Conservation (phyloP, 2,888 invertebrate species). For the Tipula helvola region DNA sequence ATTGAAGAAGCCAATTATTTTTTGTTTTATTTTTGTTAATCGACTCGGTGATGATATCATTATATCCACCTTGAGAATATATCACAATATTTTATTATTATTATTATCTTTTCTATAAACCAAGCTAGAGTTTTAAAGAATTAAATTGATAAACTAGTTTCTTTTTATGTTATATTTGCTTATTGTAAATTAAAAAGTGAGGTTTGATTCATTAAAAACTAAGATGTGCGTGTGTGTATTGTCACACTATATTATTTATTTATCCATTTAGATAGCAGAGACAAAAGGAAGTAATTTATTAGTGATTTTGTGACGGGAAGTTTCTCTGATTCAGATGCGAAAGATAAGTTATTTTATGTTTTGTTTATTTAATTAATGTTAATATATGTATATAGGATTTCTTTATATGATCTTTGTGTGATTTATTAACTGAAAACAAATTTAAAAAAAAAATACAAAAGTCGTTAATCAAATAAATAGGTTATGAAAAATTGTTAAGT, state of each 20-base stretch:
- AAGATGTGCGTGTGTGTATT: neutral
- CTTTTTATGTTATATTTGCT: neutral
- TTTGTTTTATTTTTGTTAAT: neutral
- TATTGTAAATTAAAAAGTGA: neutral
- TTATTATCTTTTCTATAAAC: neutral
- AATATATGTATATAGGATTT: neutral
- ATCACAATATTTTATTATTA: neutral
- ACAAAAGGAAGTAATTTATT: neutral
- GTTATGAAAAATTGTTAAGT: neutral
- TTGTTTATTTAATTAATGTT: neutral
- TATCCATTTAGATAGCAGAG: neutral
- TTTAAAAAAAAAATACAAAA: neutral
- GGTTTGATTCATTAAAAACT: neutral
- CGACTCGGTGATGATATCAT: neutral
- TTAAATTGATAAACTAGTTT: neutral
- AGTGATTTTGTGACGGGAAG: neutral
- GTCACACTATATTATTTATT: neutral
- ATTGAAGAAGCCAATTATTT: neutral
- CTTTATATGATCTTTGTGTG: neutral
- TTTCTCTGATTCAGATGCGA: neutral
- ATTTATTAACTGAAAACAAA: neutral
- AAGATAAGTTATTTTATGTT: neutral
- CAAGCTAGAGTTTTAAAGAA: neutral
- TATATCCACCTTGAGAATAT: neutral
- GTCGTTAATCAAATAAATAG: neutral